Evolutionary conservation across 1,140 invertebrate species (phyloP), one percentile per base, ranked within the genome.

Genomic region (Rhagoletis pomonella): DNA sequence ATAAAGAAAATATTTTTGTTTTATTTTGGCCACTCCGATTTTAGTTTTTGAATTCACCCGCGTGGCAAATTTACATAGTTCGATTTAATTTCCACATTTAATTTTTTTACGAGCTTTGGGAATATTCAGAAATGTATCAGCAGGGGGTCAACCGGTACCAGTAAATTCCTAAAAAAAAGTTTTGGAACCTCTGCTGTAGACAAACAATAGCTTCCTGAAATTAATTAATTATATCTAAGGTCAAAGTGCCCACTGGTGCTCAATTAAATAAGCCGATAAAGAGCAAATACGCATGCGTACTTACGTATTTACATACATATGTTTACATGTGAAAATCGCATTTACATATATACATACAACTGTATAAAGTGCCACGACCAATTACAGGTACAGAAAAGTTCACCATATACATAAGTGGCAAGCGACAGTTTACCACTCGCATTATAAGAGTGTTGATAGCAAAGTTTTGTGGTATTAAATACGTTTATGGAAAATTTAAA

Each of bases 391-490:
- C 60, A 17, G 2, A 55, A 55, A 29, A 81, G n/a, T 4, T 14
- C 12, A 62, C 17, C 7, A 10, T 12, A 81, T 55, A 55, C 44
- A 12, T 44, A 10, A 7, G 17, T 29, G n/a, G 29, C 29, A 29
- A 29, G 29, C 29, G 29, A 29, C 29, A 29, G 29, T 29, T 29
- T 29, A 29, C 29, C 1, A 29, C 29, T 29, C 29, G 29, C 29
- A 29, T 29, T 29, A 9, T 58, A n/a, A 47, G 50, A n/a, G 6
- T 55, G n/a, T 19, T 44, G 4, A 17, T 6, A 55, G 73, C 6
- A 81, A 50, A 81, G 47, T 81, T 81, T 81, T 81, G 73, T 81
- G 73, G 73, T 10, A 55, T 81, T 50, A 81, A 81, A 81, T 81
- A 81, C 14, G 73, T 81, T 81, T 55, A 55, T 81, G 47, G 44